Evolutionary conservation across 2,797 vertebrate genomes (phyloP), one percentile per base, ranked within the genome.

Genomic region (Lepus oiostolus): DNA sequence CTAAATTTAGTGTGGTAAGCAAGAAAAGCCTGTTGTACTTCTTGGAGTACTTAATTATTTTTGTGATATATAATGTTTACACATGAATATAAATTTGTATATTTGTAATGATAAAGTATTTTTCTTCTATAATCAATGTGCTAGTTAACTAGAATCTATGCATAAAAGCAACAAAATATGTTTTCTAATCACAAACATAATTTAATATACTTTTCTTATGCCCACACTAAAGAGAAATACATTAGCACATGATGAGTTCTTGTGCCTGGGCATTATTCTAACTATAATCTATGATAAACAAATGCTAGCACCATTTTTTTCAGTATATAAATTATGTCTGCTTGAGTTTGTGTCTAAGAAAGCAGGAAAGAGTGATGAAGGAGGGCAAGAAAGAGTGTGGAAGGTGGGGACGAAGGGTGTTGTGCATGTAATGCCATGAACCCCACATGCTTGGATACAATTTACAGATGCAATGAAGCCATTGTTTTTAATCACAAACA

Each of bases 101-200:
- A 68, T 76, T 90, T 76, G 13, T 58, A 65, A 90, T 79, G 26
- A 96, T 58, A 90, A 63, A 87, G 7, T 32, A 38, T 84, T 87
- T 93, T 89, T 60, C 32, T 87, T 74, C 16, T 65, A 2, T 26
- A 85, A 87, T 85, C 68, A 90, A 90, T 32, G 24, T 91, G 35
- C 16, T 88, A 50, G 26, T 88, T 65, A 26, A 54, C 67, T 32
- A 47, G 5, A 8, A 72, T 79, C 21, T 87, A 89, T 75, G 80
- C 83, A 89, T 91, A 79, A 72, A 12, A 80, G 30, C 11, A 82
- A 0, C 72, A 5, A 12, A 74, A 63, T 74, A 65, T 0, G 2
- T 74, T 85, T 85, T 88, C 24, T 77, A 90, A 32, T 54, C 68
- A 76, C 38, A 74, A 38, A 13, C 9, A 71, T n/a, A 85, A 52